A percentile compares a stretch with the other conserved stretches of the same genome.
phyloP scores from a whole-genome alignment of 2,888 invertebrate species.

The Malthinus flaveolus region DNA sequence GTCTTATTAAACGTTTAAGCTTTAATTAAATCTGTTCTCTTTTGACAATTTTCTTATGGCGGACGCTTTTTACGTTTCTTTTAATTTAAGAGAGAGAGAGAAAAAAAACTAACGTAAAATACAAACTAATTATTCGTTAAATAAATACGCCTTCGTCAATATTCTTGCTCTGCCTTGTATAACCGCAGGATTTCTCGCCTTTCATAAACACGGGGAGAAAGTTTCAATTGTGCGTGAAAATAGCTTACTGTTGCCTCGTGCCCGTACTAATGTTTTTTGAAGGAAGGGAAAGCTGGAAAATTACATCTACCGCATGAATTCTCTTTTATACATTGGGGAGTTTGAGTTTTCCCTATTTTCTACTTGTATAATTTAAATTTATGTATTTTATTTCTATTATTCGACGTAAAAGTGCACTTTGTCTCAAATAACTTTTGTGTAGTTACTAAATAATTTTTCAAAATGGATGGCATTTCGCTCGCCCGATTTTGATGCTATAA shows the following conservation, averaged over 20 bases:
- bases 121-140: conserved; percentile 21
- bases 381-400: conserved; percentile 8
- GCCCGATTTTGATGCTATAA: no score
- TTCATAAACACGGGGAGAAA: conserved; percentile 19
- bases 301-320: conserved; percentile 16
- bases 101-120: neutral
- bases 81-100: neutral
- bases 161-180: conserved; percentile 15
- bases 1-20: no score
- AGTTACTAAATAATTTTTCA: no score
- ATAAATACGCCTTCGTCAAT: conserved; percentile 27
- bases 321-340: conserved; percentile 10
- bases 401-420: conserved; percentile 12
- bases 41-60: no score
- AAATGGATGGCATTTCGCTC: no score
- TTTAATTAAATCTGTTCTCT: no score
- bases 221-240: conserved; percentile 26
- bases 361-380: conserved; percentile 10
- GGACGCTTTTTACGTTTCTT: no score
- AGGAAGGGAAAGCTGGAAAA: conserved; percentile 5
- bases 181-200: conserved; percentile 19
- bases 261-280: conserved; percentile 7
- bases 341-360: neutral
- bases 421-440: no score
- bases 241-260: conserved; percentile 14